Conservation (phyloP, 2,797 vertebrate species). For the Denticeps clupeoides region DNA sequence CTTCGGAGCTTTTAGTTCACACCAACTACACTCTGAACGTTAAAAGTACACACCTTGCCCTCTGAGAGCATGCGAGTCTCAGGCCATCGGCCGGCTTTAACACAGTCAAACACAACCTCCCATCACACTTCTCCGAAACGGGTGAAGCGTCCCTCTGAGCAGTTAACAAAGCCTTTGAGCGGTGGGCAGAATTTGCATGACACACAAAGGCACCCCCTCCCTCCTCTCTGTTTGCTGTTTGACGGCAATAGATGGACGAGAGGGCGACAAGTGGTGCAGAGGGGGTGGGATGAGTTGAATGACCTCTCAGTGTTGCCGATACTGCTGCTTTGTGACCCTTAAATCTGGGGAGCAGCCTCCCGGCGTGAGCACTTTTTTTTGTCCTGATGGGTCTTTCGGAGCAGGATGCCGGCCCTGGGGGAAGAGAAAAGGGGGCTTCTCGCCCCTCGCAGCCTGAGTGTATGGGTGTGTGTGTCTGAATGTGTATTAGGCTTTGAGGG, state of each 20-base stretch:
- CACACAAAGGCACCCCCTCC: constrained; percentile 42
- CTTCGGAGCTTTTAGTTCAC: too few species aligned
- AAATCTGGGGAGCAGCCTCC: constrained; percentile 56
- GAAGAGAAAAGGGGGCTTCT: constrained; percentile 8
- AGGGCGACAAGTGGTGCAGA: constrained; percentile 26
- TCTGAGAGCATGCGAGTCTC: too few species aligned
- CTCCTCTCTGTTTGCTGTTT: constrained; percentile 55
- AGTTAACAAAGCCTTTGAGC: constrained; percentile 37
- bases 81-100: too few species aligned
- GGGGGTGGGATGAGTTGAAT: constrained; percentile 38
- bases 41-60: constrained; percentile 2
- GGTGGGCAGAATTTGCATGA: constrained; percentile 40
- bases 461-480: constrained; percentile 11
- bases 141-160: constrained; percentile 13
- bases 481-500: constrained; percentile 12
- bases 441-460: background rate
- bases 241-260: constrained; percentile 45
- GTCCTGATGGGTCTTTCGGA: background rate
- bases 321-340: constrained; percentile 60
- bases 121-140: constrained; percentile 5
- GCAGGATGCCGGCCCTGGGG: constrained; percentile 17
- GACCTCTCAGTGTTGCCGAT: constrained; percentile 45
- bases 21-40: too few species aligned
- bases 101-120: constrained; percentile 17
- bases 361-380: constrained; percentile 50